Percentiles rank a stretch among this genome's conserved stretches.
Evolutionary conservation across 2,797 vertebrate genomes (phyloP).

Genomic region (Valencia hispanica): DNA sequence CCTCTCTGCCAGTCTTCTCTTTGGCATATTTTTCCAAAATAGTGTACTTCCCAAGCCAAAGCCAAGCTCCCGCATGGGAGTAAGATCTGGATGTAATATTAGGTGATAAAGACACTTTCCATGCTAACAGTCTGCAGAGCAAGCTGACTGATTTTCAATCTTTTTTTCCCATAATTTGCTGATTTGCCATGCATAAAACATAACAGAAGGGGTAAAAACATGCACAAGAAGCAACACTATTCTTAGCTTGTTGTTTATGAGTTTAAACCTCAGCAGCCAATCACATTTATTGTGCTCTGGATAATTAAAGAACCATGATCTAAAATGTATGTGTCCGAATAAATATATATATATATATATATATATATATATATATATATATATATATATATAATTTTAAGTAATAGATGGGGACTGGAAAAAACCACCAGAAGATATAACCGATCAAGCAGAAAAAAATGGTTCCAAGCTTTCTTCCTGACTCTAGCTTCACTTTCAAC

Average conservation of each 20-base stretch:
- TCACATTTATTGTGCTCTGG: constrained; percentile 63
- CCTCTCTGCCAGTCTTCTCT: constrained; percentile 23
- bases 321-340: constrained; percentile 23
- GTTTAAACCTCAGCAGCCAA: constrained; percentile 60
- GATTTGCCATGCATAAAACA: constrained; percentile 50
- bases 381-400: constrained; percentile 1
- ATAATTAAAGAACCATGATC: constrained; percentile 64
- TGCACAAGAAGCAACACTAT: constrained; percentile 28
- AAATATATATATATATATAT: not conserved
- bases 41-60: constrained; percentile 6
- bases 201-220: constrained; percentile 28
- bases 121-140: constrained; percentile 36
- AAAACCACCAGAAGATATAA: constrained; percentile 39
- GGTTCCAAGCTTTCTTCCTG: constrained; percentile 23
- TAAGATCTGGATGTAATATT: constrained; percentile 42
- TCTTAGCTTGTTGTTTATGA: constrained; percentile 49
- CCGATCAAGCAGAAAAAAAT: constrained; percentile 2
- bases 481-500: constrained; percentile 32
- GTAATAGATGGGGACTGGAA: constrained; percentile 54
- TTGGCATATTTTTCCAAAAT: constrained; percentile 42
- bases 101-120: constrained; percentile 25
- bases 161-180: constrained; percentile 48
- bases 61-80: constrained; percentile 18
- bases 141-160: constrained; percentile 34
- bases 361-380: not conserved